Evolutionary conservation across 2,113 vertebrate species (phyloP).

Genomic region (Fregetta grallaria): DNA sequence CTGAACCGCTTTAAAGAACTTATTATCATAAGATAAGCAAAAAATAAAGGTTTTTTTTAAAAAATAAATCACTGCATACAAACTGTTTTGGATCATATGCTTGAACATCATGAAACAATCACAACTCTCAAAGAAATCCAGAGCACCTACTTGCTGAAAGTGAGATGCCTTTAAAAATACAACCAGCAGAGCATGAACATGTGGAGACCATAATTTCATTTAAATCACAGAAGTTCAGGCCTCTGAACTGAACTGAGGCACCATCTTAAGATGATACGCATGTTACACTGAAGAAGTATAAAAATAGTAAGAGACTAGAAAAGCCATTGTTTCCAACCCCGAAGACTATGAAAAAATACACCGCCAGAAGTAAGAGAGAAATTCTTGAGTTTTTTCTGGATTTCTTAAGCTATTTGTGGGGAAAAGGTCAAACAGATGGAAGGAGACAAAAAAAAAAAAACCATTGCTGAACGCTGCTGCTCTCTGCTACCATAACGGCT

Average conservation of each 20-base stretch:
- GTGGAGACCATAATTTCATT: neutral
- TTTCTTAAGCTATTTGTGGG: neutral
- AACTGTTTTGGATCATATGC: neutral
- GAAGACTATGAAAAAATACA: neutral
- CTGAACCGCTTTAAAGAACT: neutral
- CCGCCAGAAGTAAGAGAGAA: neutral
- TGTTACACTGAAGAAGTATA: neutral
- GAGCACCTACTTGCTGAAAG: neutral
- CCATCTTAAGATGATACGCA: neutral
- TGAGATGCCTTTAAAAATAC: neutral
- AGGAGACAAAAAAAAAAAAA: neutral
- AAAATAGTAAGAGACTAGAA: neutral
- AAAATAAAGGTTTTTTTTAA: too few species aligned
- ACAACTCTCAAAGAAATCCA: neutral
- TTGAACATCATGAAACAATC: neutral
- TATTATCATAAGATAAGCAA: neutral
- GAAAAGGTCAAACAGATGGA: neutral
- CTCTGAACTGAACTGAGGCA: neutral
- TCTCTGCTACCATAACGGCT: neutral
- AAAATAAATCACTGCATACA: neutral
- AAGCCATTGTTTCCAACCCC: neutral
- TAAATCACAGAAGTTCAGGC: neutral
- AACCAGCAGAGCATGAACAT: neutral
- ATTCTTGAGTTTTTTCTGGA: neutral
- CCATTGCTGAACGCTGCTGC: neutral